These are phyloP conservation scores for Pristionchus japonicus DNA, from an alignment of 2,888 invertebrate species.

Conservation along the genomic window DNA sequence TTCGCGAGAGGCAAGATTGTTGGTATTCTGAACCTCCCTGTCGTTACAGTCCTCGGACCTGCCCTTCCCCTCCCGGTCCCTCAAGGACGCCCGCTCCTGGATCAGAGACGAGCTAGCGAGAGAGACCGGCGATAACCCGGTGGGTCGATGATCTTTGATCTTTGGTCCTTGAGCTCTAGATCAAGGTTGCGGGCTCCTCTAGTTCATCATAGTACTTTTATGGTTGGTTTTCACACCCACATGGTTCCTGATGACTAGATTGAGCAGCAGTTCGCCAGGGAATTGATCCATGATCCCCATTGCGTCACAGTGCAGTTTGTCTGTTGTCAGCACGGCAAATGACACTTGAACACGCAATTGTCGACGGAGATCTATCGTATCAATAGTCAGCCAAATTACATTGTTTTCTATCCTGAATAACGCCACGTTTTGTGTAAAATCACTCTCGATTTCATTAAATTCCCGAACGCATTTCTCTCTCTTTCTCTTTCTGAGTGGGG, in stretches of 20 bases:
- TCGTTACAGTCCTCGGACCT: neutral
- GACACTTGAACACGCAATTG: neutral
- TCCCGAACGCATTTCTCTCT: neutral
- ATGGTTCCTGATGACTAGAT: neutral
- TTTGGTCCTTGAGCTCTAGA: neutral
- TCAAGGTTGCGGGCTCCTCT: neutral
- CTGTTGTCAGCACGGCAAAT: neutral
- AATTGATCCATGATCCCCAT: neutral
- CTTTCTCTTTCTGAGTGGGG: neutral
- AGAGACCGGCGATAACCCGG: neutral
- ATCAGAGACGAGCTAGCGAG: neutral
- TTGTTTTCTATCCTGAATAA: neutral
- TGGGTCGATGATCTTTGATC: neutral
- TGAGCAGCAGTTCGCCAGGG: no score
- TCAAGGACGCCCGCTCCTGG: neutral
- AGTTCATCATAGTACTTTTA: no score
- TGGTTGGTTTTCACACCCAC: neutral
- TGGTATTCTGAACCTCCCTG: no score
- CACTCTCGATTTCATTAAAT: neutral
- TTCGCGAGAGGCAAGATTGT: no score
- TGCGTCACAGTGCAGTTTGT: neutral
- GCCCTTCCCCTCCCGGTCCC: neutral
- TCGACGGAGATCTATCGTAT: neutral
- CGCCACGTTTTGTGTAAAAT: slow-evolving; percentile 14
- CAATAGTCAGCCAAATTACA: neutral